phyloP scores from a whole-genome alignment of 2,113 vertebrate species.

The Campylomormyrus numenius region DNA sequence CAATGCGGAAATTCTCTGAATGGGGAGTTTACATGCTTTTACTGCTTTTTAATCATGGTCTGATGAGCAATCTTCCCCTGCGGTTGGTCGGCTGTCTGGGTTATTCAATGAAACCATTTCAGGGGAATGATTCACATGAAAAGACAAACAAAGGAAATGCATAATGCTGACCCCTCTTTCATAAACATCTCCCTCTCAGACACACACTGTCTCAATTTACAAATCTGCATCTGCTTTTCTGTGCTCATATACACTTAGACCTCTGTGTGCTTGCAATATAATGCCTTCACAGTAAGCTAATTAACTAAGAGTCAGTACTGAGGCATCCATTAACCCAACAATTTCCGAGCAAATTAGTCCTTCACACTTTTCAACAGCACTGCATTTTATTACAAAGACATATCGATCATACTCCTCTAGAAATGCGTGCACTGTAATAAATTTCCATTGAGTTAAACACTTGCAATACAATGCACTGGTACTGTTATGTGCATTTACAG shows the following conservation, averaged over 20 bases:
- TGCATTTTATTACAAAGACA: neutral
- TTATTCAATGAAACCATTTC: neutral
- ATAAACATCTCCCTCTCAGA: neutral
- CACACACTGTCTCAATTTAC: neutral
- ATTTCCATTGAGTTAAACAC: neutral
- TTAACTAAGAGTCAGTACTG: neutral
- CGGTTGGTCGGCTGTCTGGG: neutral
- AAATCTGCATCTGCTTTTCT: neutral
- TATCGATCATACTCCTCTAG: neutral
- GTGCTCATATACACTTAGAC: neutral
- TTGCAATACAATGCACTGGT: neutral
- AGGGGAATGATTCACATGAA: neutral
- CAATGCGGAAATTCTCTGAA: neutral
- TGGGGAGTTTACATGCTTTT: neutral
- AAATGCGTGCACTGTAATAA: neutral
- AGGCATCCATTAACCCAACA: neutral
- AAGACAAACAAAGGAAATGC: neutral
- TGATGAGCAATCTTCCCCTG: neutral
- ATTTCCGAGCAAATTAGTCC: neutral
- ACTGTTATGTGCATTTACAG: neutral
- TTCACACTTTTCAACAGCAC: neutral
- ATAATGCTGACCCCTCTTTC: neutral
- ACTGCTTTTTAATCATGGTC: neutral
- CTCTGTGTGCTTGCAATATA: neutral
- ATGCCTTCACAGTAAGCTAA: neutral